Evolutionary conservation across 2,113 vertebrate genomes (phyloP).

Genomic region (Sialia sialis): DNA sequence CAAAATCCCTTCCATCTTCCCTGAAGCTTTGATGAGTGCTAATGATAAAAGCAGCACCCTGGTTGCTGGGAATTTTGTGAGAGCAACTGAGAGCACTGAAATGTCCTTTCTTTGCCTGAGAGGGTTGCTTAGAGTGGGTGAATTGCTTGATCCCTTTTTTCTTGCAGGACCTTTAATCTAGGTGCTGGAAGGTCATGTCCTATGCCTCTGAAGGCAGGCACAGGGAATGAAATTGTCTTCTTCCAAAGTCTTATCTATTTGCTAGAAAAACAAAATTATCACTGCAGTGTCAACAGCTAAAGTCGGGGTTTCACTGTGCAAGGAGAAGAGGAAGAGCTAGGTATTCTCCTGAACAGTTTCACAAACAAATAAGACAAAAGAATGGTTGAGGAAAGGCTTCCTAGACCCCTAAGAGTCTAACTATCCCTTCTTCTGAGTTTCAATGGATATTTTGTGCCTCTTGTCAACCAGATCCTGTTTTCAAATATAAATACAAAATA

Average conservation of each 20-base stretch:
- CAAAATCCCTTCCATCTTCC: neutral
- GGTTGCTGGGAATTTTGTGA: neutral
- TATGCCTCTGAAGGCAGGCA: neutral
- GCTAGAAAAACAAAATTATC: neutral
- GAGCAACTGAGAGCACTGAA: neutral
- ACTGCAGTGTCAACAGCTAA: neutral
- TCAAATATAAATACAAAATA: slow-evolving; percentile 4
- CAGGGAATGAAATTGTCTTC: neutral
- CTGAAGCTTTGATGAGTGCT: neutral
- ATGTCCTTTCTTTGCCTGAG: neutral
- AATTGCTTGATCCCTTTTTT: neutral
- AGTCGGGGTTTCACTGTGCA: neutral
- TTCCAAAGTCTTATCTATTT: neutral
- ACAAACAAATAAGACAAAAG: neutral
- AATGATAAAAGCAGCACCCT: neutral
- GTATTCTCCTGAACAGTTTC: neutral
- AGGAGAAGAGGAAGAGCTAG: neutral
- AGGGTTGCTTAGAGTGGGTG: neutral
- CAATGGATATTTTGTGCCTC: neutral
- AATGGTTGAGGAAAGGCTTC: neutral
- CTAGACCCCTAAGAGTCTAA: neutral
- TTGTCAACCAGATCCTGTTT: neutral
- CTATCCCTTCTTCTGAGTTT: neutral
- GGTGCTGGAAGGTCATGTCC: neutral
- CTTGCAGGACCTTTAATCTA: neutral